Evolutionary conservation across 2,888 invertebrate species (phyloP), one percentile per base, ranked within the genome.

Genomic region (Cheilosia urbana): DNA sequence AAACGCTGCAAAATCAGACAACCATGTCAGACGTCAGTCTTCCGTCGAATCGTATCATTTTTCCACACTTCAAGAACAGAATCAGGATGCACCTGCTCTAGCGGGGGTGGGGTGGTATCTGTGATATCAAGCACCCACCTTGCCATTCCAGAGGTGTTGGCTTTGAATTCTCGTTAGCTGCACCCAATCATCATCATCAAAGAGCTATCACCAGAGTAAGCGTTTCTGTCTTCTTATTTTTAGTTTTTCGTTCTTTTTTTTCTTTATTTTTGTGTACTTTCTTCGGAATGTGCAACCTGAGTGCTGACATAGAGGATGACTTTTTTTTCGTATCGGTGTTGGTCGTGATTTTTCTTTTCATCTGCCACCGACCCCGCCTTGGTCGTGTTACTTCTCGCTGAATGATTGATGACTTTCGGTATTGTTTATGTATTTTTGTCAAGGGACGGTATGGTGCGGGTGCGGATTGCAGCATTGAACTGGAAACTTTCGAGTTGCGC

Each of bases 391-490:
- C 72, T 72, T 62, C 45, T 47, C 53, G 60, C 66, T 53, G 57
- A 73, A 78, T 83, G 83, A 83, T 83, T 83, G 83, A 83, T 83
- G 83, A 78, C 73, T 78, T 83, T 78, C 68, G 78, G 78, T 83
- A 83, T 83, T 83, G 83, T 78, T 78, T 78, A 83, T 83, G 72
- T 83, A 66, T 77, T 77, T 60, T 77, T 82, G 49, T 47, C 24
- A 24, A 24, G 42, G 65, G 24, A 55, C 6, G 49, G 51, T 13
- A 63, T 34, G 15, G n/a, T 4, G 40, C 37, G 63, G 40, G 53
- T 37, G 13, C 13, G 11, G 53, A 49, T 57, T 47, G 45, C 65
- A 30, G 66, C 66, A 78, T 72, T 78, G 82, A 83, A 83, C 66
- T 83, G 78, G 72, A 78, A 83, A 72, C 62, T 83, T 83, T 72